phyloP scores from a whole-genome alignment of 2,888 invertebrate species.

The Invenusta paracnida region DNA sequence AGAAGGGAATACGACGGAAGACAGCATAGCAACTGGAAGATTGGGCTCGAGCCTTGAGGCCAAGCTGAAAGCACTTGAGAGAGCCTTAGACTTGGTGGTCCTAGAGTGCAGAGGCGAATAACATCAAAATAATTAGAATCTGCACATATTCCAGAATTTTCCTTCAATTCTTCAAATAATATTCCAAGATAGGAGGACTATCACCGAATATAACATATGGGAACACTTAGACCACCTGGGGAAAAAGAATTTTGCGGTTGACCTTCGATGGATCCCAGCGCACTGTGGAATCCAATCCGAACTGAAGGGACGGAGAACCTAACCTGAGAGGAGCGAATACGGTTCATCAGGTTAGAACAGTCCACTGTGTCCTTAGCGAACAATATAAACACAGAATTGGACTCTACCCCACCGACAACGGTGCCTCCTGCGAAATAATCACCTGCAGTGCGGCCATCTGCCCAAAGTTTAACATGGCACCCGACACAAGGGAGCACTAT shows the following conservation, averaged over 20 bases:
- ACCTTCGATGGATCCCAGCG: background rate
- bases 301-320: no score
- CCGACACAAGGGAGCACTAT: no score
- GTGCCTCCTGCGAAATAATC: no score
- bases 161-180: background rate
- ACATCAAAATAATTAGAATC: background rate
- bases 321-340: no score
- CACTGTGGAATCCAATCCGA: background rate
- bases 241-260: background rate
- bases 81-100: background rate
- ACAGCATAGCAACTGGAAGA: background rate
- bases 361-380: no score
- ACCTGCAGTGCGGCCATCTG: no score
- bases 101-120: background rate
- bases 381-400: no score
- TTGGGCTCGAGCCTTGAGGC: background rate
- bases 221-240: background rate
- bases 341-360: no score
- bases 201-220: background rate
- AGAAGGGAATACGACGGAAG: background rate
- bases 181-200: no score
- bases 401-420: no score
- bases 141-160: background rate
- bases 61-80: background rate
- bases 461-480: no score